Conservation (phyloP, 2,888 invertebrate genomes). For the Rhingia rostrata region DNA sequence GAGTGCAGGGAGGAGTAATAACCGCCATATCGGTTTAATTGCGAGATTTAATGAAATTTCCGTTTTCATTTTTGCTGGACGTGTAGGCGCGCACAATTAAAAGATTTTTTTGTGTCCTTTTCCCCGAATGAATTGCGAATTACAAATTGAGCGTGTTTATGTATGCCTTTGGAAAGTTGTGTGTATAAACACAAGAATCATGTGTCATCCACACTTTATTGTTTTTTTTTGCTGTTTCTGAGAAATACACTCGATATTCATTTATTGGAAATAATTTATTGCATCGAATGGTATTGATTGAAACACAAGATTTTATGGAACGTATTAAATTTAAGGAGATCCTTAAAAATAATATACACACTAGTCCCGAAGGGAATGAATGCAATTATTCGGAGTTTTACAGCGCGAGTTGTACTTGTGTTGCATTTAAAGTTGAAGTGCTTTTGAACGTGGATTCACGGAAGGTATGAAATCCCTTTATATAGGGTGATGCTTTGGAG, state of each 20-base stretch:
- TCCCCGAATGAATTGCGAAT: slow-evolving; percentile 60
- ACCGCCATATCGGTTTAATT: slow-evolving; percentile 47
- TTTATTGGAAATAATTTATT: slow-evolving; percentile 27
- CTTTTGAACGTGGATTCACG: too few species aligned
- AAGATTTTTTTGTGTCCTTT: slow-evolving; percentile 37
- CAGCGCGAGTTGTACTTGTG: too few species aligned
- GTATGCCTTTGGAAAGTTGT: not conserved
- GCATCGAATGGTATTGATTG: slow-evolving; percentile 31
- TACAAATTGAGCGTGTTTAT: slow-evolving; percentile 46
- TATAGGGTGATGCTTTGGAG: too few species aligned
- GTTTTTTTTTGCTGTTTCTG: slow-evolving; percentile 15
- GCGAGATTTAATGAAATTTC: slow-evolving; percentile 70
- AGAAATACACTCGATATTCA: slow-evolving; percentile 16
- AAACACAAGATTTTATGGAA: not conserved
- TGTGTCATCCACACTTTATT: not conserved
- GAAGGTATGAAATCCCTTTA: too few species aligned
- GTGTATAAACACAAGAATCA: not conserved
- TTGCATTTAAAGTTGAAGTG: too few species aligned
- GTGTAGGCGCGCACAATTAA: slow-evolving; percentile 55
- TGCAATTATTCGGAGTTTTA: too few species aligned
- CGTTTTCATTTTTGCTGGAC: slow-evolving; percentile 30
- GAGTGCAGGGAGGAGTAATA: slow-evolving; percentile 26
- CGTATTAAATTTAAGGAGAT: too few species aligned
- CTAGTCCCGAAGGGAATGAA: too few species aligned
- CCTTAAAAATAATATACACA: too few species aligned